A percentile compares a stretch with the other conserved stretches of the same genome.
Evolutionary conservation across 2,113 vertebrate genomes (phyloP).

Genomic region (Misgurnus mizolepis): DNA sequence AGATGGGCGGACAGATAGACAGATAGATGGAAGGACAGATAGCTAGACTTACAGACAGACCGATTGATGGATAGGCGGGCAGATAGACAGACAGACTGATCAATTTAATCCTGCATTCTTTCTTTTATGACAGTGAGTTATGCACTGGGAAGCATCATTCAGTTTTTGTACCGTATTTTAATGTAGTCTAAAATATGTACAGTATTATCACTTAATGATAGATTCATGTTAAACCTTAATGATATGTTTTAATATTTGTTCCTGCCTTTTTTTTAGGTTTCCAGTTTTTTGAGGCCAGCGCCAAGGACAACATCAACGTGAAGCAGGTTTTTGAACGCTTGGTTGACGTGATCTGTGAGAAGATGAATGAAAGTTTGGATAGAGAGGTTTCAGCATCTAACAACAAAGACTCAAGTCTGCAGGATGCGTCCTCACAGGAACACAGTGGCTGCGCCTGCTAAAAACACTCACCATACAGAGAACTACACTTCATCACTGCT

Average conservation of each 20-base stretch:
- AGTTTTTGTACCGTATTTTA: no score
- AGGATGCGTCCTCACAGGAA: conserved; percentile 69
- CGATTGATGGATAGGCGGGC: no score
- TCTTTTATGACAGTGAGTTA: no score
- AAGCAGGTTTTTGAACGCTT: conserved; percentile 90
- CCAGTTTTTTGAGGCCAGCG: conserved; percentile 91
- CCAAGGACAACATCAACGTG: conserved; percentile 90
- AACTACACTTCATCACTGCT: conserved; percentile 4
- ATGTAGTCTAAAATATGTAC: no score
- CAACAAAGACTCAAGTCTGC: conserved; percentile 70
- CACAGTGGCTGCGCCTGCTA: conserved; percentile 80
- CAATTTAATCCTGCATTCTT: no score
- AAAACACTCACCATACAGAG: conserved; percentile 1
- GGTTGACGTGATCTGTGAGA: conserved; percentile 90
- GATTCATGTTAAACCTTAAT: background rate
- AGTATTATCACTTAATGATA: no score
- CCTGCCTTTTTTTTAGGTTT: conserved; percentile 74
- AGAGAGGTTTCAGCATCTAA: conserved; percentile 68
- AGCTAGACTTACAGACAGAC: no score
- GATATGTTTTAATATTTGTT: background rate
- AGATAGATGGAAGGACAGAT: no score
- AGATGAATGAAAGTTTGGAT: conserved; percentile 88
- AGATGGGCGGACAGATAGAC: no score
- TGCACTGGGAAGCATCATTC: no score
- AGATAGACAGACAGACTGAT: no score